phyloP scores from a whole-genome alignment of 1,140 invertebrate species.

The Pinna nobilis region DNA sequence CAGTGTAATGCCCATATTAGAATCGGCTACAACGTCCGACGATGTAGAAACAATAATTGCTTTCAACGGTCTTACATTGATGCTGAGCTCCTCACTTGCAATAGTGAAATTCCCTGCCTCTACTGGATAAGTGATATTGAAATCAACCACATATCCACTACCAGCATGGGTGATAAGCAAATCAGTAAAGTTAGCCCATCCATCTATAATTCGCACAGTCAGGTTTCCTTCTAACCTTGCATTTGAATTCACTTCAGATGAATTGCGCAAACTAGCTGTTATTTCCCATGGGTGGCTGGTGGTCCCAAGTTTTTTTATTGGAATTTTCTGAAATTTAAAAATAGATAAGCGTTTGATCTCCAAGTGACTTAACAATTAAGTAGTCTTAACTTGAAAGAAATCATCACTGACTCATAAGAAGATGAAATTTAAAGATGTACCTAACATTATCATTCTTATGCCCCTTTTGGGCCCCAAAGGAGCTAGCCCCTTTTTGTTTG shows the following conservation, averaged over 20 bases:
- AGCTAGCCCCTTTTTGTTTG: no score
- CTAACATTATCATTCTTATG: no score
- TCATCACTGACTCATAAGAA: no score
- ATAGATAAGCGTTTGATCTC: no score
- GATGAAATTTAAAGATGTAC: no score
- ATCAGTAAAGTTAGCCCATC: slow-evolving; percentile 47
- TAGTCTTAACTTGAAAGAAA: no score
- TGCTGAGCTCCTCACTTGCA: slow-evolving; percentile 25
- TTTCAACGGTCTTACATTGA: slow-evolving; percentile 30
- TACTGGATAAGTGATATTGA: slow-evolving; percentile 49
- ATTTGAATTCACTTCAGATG: slow-evolving; percentile 24
- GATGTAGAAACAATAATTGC: slow-evolving; percentile 25
- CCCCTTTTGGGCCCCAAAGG: no score
- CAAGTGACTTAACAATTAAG: no score
- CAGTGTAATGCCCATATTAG: slow-evolving; percentile 31
- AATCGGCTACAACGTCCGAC: slow-evolving; percentile 18
- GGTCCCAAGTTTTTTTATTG: no score
- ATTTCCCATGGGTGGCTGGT: slow-evolving; percentile 37
- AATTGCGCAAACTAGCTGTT: slow-evolving; percentile 18
- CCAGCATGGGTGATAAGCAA: slow-evolving; percentile 39
- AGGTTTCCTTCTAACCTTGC: slow-evolving; percentile 37
- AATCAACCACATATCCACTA: slow-evolving; percentile 40
- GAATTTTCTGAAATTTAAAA: no score
- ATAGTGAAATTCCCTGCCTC: slow-evolving; percentile 52
- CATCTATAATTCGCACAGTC: slow-evolving; percentile 31